Percentiles rank a stretch among this genome's conserved stretches.
These are phyloP conservation scores for Pyrgilauda ruficollis DNA, from an alignment of 2,113 vertebrate species.

Conservation along the genomic window DNA sequence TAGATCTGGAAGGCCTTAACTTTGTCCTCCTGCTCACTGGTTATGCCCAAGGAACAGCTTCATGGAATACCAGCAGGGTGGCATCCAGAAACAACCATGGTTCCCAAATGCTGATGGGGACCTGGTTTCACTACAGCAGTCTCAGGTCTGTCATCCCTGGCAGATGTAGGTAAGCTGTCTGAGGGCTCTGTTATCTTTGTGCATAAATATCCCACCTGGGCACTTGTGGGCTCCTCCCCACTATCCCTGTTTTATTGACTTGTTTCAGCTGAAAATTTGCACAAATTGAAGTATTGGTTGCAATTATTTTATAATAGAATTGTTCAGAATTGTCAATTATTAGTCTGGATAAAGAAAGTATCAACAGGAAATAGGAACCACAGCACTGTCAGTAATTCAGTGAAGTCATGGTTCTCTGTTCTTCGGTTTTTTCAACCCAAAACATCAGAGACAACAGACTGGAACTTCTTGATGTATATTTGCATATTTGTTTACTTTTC, in stretches of 20 bases:
- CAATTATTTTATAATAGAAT: not conserved
- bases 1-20: not conserved
- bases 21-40: not conserved
- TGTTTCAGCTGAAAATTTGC: not conserved
- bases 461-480: constrained; percentile 33
- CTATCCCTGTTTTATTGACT: not conserved
- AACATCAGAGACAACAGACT: constrained; percentile 31
- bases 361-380: not conserved
- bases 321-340: not conserved
- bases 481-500: constrained; percentile 62
- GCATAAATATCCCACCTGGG: not conserved
- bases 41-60: not conserved
- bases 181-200: not conserved
- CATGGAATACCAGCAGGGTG: not conserved
- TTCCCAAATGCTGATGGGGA: not conserved
- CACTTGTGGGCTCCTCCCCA: not conserved
- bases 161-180: not conserved
- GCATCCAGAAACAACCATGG: not conserved
- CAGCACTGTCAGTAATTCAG: not conserved
- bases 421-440: constrained; percentile 14
- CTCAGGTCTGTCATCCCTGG: not conserved
- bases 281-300: not conserved
- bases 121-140: not conserved
- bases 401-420: not conserved
- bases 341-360: not conserved